phyloP scores from a whole-genome alignment of 2,797 vertebrate genomes.

The Fistularia tabacaria region DNA sequence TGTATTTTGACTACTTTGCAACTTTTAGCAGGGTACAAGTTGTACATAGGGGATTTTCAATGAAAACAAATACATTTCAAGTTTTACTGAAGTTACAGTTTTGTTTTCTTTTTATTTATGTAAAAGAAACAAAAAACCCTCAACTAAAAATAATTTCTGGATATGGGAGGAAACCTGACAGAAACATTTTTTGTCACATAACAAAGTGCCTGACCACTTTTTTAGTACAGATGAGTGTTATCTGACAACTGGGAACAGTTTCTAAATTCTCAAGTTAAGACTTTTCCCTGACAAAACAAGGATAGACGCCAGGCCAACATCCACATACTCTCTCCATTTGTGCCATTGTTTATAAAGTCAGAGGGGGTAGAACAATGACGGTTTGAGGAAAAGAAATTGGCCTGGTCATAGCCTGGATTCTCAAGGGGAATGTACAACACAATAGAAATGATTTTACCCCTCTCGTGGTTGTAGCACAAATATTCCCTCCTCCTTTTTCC shows the following conservation, averaged over 20 bases:
- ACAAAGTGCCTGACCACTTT: not conserved
- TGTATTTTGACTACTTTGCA: no score
- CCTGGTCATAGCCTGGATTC: constrained; percentile 36
- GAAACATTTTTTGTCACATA: no score
- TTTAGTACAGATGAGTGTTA: constrained; percentile 1
- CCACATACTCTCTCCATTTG: constrained; percentile 64
- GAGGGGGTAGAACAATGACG: constrained; percentile 19
- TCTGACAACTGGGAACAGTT: not conserved
- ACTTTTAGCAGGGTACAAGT: no score
- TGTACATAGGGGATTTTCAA: no score
- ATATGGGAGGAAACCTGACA: not conserved
- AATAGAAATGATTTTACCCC: constrained; percentile 48
- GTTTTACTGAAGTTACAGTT: no score
- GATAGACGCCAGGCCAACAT: constrained; percentile 34
- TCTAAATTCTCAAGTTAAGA: no score
- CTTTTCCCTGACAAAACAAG: no score
- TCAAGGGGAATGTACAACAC: constrained; percentile 56
- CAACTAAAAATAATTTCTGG: not conserved
- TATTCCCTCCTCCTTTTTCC: constrained; percentile 37
- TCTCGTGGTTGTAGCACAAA: constrained; percentile 38
- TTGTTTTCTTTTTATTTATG: no score
- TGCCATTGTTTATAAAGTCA: constrained; percentile 53
- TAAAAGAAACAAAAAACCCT: no score
- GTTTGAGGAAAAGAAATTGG: constrained; percentile 21
- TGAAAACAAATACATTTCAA: no score